phyloP scores from a whole-genome alignment of 2,797 vertebrate genomes.

The Eremophila alpestris region DNA sequence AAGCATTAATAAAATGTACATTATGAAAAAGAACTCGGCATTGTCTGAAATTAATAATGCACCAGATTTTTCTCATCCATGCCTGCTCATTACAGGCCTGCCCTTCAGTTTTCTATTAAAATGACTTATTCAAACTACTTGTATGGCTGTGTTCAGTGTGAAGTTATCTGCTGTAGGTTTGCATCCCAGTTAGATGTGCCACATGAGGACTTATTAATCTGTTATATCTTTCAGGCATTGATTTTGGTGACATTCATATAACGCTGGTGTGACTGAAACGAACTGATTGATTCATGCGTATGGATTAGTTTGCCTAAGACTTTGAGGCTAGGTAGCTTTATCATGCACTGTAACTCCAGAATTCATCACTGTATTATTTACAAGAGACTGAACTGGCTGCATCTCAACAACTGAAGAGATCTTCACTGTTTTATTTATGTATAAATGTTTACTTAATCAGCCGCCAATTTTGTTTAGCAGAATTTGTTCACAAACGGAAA shows the following conservation, averaged over 20 bases:
- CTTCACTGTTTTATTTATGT: constrained; percentile 69
- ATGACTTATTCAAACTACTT: constrained; percentile 11
- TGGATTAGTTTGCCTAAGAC: constrained; percentile 55
- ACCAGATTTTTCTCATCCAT: not conserved
- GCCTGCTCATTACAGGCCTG: constrained; percentile 3
- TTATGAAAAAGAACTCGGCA: not conserved
- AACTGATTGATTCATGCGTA: constrained; percentile 54
- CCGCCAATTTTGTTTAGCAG: constrained; percentile 56
- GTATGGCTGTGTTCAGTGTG: not conserved
- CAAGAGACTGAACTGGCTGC: constrained; percentile 58
- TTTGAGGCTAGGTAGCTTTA: constrained; percentile 60
- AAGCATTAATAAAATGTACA: constrained; percentile 66
- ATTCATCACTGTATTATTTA: constrained; percentile 66
- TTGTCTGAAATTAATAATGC: constrained; percentile 56
- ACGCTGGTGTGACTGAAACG: constrained; percentile 37
- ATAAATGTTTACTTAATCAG: constrained; percentile 73
- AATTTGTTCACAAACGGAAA: constrained; percentile 62
- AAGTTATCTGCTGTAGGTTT: constrained; percentile 28
- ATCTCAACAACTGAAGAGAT: constrained; percentile 55
- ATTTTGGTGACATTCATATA: constrained; percentile 54
- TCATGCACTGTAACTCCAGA: constrained; percentile 49
- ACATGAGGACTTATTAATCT: constrained; percentile 1
- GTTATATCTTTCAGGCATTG: constrained; percentile 21
- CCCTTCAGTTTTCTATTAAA: constrained; percentile 37
- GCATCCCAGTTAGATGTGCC: not conserved